phyloP scores from a whole-genome alignment of 2,888 invertebrate species.

The Tanytarsus gracilentus region DNA sequence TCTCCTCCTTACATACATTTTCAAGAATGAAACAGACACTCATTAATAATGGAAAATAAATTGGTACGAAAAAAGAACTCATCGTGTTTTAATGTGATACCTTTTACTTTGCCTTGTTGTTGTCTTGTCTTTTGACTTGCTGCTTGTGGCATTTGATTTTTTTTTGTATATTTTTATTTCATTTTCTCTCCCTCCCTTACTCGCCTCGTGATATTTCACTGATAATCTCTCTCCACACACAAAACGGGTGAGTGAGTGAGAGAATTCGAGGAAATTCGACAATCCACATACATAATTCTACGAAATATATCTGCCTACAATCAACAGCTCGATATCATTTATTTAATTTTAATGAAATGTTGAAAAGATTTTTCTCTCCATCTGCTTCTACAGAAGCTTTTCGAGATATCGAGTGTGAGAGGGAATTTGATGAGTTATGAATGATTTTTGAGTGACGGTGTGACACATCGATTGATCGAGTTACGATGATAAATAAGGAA shows the following conservation, averaged over 20 bases:
- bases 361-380: not conserved
- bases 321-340: slow-evolving; percentile 11
- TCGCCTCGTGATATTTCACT: slow-evolving; percentile 6
- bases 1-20: not conserved
- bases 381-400: not conserved
- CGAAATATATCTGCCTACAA: slow-evolving; percentile 27
- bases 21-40: slow-evolving; percentile 17
- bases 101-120: slow-evolving; percentile 20
- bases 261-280: slow-evolving; percentile 24
- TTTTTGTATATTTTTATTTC: slow-evolving; percentile 2
- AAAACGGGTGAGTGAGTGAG: not conserved
- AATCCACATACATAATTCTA: slow-evolving; percentile 27
- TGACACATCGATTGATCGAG: not conserved
- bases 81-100: slow-evolving; percentile 26
- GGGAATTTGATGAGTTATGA: too few species aligned
- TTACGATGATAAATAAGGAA: not conserved
- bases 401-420: too few species aligned
- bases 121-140: not conserved
- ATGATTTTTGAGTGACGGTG: not conserved
- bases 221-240: slow-evolving; percentile 1
- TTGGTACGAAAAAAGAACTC: slow-evolving; percentile 17
- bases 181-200: not conserved
- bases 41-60: slow-evolving; percentile 29
- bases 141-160: slow-evolving; percentile 27
- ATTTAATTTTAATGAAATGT: slow-evolving; percentile 7